phyloP scores from a whole-genome alignment of 2,113 vertebrate species.

The Brienomyrus brachyistius region DNA sequence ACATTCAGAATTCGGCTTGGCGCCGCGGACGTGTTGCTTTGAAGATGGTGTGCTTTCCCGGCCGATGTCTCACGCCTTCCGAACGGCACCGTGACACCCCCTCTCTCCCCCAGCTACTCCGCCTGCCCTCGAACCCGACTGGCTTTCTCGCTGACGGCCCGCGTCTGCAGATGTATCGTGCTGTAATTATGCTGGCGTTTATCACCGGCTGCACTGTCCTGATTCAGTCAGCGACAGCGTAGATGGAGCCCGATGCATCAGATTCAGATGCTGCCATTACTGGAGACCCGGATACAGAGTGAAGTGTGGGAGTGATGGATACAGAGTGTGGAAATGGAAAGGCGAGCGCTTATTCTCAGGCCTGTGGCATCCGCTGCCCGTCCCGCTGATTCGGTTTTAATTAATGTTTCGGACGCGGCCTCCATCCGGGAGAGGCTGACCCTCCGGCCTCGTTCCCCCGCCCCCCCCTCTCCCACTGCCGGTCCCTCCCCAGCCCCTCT shows the following conservation, averaged over 20 bases:
- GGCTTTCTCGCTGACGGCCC: conserved; percentile 40
- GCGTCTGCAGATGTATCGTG: conserved; percentile 30
- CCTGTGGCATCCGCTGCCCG: neutral
- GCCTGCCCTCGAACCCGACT: neutral
- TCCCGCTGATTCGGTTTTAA: neutral
- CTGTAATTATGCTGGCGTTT: conserved; percentile 55
- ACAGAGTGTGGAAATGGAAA: neutral
- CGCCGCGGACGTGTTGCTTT: neutral
- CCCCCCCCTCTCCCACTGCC: neutral
- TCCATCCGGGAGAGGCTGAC: neutral
- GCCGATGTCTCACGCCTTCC: neutral
- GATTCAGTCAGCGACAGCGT: conserved; percentile 46
- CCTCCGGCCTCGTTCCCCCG: neutral
- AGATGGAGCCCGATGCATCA: conserved; percentile 31
- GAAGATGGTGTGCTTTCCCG: neutral
- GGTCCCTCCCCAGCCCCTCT: neutral
- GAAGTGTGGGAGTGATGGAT: neutral
- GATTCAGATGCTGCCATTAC: conserved; percentile 8
- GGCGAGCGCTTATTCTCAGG: neutral
- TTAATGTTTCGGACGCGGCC: neutral
- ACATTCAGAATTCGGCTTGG: neutral
- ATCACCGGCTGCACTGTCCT: conserved; percentile 47
- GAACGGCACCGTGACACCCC: neutral
- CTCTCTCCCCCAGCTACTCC: neutral
- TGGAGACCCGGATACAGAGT: neutral